These are phyloP conservation scores for Sphyrna mokarran DNA, from an alignment of 2,113 vertebrate species.

Conservation along the genomic window DNA sequence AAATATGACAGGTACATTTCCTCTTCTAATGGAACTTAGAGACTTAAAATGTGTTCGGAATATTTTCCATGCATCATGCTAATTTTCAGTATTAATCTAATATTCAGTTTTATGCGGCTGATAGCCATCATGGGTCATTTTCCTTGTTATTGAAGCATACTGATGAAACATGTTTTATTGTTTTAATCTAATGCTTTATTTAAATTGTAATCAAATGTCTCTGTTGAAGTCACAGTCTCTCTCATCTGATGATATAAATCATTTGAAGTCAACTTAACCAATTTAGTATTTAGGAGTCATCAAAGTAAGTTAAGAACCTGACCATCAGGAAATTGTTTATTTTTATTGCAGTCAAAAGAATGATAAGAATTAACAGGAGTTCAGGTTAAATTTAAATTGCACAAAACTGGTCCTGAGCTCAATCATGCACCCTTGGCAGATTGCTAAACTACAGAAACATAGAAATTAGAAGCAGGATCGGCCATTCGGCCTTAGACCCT, in stretches of 20 bases:
- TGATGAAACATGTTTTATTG: neutral
- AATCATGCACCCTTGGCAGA: neutral
- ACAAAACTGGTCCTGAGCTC: neutral
- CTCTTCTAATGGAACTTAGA: neutral
- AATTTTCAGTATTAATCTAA: neutral
- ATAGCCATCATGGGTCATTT: neutral
- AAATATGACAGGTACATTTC: neutral
- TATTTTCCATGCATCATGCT: neutral
- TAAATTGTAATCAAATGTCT: neutral
- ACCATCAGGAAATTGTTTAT: neutral
- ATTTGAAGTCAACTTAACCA: neutral
- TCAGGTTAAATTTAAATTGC: neutral
- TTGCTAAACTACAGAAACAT: neutral
- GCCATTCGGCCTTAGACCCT: too few relatives aligned
- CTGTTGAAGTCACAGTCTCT: neutral
- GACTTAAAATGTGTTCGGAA: neutral
- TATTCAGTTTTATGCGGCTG: neutral
- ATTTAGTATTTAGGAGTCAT: neutral
- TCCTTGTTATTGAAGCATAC: neutral
- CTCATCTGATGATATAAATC: neutral
- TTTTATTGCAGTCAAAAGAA: neutral
- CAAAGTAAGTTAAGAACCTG: neutral
- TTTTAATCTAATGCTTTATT: neutral
- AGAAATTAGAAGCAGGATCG: too few relatives aligned
- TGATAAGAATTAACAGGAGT: neutral